Percentiles rank a stretch among this genome's conserved stretches.
phyloP scores from a whole-genome alignment of 2,797 vertebrate species.

The Dryobates pubescens region DNA sequence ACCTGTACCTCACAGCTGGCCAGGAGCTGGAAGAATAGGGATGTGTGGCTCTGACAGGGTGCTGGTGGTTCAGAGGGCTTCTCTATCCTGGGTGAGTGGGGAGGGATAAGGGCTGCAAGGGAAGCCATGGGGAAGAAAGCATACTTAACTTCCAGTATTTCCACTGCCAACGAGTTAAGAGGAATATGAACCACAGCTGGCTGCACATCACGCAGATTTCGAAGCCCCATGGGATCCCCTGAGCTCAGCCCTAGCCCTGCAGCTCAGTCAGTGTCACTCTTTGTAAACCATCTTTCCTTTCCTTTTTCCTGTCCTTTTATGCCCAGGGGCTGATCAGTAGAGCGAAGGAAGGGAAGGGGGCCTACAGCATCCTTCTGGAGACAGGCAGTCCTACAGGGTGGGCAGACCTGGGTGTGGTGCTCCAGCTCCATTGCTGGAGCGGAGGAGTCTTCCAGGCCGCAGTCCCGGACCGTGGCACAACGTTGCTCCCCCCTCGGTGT shows the following conservation, averaged over 20 bases:
- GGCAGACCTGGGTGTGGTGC: slow-evolving; percentile 28
- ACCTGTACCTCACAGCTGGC: slow-evolving; percentile 79
- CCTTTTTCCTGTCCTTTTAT: slow-evolving; percentile 33
- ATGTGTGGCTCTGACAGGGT: slow-evolving; percentile 24
- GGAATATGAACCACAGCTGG: slow-evolving; percentile 10
- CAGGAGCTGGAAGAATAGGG: slow-evolving; percentile 68
- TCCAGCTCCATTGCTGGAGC: slow-evolving; percentile 19
- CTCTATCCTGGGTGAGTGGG: neutral
- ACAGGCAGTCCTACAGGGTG: neutral
- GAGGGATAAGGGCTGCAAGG: slow-evolving; percentile 12
- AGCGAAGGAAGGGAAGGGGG: neutral
- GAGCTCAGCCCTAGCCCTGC: slow-evolving; percentile 42
- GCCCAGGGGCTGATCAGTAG: neutral
- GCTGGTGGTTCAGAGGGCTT: slow-evolving; percentile 35
- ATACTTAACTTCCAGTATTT: slow-evolving; percentile 44
- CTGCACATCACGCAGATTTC: slow-evolving; percentile 36
- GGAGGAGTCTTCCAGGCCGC: slow-evolving; percentile 54
- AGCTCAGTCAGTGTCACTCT: slow-evolving; percentile 39
- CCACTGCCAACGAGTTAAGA: slow-evolving; percentile 40
- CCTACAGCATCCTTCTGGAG: slow-evolving; percentile 41
- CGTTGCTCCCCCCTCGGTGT: neutral
- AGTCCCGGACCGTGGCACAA: neutral
- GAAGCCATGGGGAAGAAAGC: slow-evolving; percentile 32
- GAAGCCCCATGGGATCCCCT: slow-evolving; percentile 19
- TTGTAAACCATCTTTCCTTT: slow-evolving; percentile 33